Evolutionary conservation across 2,113 vertebrate genomes (phyloP).

Genomic region (Cochlearius cochlearius): DNA sequence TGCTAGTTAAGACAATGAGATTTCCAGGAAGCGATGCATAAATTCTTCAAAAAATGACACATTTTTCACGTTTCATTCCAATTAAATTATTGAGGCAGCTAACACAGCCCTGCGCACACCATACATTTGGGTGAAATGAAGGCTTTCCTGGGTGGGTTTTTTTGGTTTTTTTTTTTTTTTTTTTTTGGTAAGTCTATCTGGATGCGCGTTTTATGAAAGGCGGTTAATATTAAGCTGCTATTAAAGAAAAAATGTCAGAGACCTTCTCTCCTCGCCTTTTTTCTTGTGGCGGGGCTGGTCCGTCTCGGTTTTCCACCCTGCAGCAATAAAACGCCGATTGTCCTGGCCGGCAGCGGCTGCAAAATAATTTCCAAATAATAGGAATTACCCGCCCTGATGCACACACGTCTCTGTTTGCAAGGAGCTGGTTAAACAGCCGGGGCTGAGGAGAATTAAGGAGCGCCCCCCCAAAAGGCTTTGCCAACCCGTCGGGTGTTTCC

Average conservation of each 20-base stretch:
- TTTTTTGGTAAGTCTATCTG: background rate
- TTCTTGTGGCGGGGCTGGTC: background rate
- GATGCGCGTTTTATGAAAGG: slow-evolving; percentile 58
- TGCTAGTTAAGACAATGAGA: slow-evolving; percentile 83
- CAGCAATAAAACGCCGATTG: background rate
- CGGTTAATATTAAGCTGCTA: slow-evolving; percentile 66
- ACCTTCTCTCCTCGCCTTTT: background rate
- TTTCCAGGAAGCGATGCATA: slow-evolving; percentile 80
- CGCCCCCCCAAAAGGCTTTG: background rate
- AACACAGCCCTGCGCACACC: slow-evolving; percentile 57
- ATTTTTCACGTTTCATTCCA: slow-evolving; percentile 81
- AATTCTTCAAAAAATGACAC: slow-evolving; percentile 80
- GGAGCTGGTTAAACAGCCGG: background rate
- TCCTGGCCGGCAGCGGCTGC: background rate
- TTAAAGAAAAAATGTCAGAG: slow-evolving; percentile 42
- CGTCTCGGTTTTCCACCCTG: background rate
- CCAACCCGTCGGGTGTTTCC: background rate
- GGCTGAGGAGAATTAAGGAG: background rate
- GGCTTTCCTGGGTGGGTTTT: background rate
- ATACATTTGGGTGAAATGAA: slow-evolving; percentile 60
- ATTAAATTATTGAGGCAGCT: slow-evolving; percentile 83
- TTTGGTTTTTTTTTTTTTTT: background rate
- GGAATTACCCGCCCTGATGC: slow-evolving; percentile 12
- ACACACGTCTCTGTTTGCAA: background rate
- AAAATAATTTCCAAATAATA: slow-evolving; percentile 28